Evolutionary conservation across 2,888 invertebrate species (phyloP).

Genomic region (Polyploca ridens): DNA sequence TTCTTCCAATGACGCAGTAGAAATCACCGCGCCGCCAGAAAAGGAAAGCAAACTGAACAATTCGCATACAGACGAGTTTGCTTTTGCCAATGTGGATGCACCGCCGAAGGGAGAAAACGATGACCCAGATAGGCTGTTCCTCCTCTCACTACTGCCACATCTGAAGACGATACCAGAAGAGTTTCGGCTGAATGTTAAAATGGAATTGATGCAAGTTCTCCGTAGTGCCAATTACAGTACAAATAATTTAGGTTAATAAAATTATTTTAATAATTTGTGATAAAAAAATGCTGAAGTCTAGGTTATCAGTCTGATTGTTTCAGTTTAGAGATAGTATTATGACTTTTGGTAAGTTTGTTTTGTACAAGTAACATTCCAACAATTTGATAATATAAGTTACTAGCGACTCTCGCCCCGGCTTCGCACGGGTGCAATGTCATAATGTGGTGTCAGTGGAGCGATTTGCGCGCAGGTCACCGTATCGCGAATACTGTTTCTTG

Average conservation of each 20-base stretch:
- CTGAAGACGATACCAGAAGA: slow-evolving; percentile 72
- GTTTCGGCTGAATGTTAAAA: slow-evolving; percentile 66
- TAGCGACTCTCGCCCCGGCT: too few relatives aligned
- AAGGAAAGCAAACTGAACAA: slow-evolving; percentile 41
- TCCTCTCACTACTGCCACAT: slow-evolving; percentile 73
- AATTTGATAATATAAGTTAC: neutral
- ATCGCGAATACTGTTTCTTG: too few relatives aligned
- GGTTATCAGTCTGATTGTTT: slow-evolving; percentile 3
- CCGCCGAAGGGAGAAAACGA: slow-evolving; percentile 52
- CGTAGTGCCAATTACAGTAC: slow-evolving; percentile 63
- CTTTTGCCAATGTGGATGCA: slow-evolving; percentile 69
- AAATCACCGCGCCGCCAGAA: slow-evolving; percentile 23
- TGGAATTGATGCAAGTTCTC: slow-evolving; percentile 76
- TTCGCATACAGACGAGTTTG: slow-evolving; percentile 57
- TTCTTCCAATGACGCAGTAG: slow-evolving; percentile 40
- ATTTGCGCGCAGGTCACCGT: too few relatives aligned
- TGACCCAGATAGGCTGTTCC: slow-evolving; percentile 72
- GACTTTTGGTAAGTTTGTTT: too few relatives aligned
- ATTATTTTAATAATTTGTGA: neutral
- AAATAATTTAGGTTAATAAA: slow-evolving; percentile 33
- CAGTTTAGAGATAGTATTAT: neutral
- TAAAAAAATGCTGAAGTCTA: neutral
- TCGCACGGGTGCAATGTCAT: too few relatives aligned
- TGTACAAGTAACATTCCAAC: neutral
- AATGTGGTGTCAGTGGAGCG: too few relatives aligned